A percentile compares a stretch with the other conserved stretches of the same genome.
Conservation (phyloP, 2,113 vertebrate genomes). For the Callospermophilus lateralis region DNA sequence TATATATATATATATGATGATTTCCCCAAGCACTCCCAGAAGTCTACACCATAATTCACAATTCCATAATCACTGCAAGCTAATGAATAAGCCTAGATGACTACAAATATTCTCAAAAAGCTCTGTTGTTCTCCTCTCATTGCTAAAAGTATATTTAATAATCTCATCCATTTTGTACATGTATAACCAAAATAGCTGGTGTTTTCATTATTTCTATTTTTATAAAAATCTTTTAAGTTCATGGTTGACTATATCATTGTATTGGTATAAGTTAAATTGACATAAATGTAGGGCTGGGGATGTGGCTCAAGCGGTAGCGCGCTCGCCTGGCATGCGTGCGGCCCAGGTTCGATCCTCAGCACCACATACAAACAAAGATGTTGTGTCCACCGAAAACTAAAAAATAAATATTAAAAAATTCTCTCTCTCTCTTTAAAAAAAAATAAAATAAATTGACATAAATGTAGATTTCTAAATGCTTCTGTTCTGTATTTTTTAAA, state of each 20-base stretch:
- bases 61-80: not conserved
- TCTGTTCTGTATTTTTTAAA: not conserved
- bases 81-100: not conserved
- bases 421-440: too few species aligned
- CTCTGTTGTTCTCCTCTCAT: not conserved
- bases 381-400: too few species aligned
- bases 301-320: too few species aligned
- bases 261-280: not conserved
- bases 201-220: not conserved
- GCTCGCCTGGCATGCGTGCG: too few species aligned
- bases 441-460: too few species aligned
- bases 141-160: not conserved
- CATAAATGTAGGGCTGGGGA: too few species aligned
- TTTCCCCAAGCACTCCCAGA: not conserved
- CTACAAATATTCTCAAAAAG: not conserved
- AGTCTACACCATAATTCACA: not conserved
- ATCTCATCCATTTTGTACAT: not conserved
- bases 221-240: not conserved
- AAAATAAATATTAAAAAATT: too few species aligned
- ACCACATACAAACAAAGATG: too few species aligned
- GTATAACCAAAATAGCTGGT: not conserved
- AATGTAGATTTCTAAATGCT: constrained; percentile 14
- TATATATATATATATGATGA: too few species aligned
- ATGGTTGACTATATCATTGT: not conserved
- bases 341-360: too few species aligned